These are phyloP conservation scores for Tamandua tetradactyla DNA, from an alignment of 2,797 vertebrate genomes.

Conservation along the genomic window DNA sequence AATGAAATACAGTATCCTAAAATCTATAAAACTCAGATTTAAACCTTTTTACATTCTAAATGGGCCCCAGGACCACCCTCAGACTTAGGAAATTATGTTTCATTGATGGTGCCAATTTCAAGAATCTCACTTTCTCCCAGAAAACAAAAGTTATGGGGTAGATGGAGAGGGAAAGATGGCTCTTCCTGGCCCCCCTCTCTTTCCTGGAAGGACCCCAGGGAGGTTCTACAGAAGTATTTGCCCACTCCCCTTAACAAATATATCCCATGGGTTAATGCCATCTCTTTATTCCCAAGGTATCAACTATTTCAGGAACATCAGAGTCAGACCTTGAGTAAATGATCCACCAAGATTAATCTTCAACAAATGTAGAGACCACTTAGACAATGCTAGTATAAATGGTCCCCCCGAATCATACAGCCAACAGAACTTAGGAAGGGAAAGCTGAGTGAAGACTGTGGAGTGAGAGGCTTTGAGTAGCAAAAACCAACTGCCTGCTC, in stretches of 20 bases:
- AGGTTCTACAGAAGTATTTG: background rate
- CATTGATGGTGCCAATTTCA: background rate
- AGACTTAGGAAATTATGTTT: background rate
- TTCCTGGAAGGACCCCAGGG: slow-evolving; percentile 1
- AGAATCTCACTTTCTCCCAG: background rate
- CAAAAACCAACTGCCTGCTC: background rate
- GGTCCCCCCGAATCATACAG: background rate
- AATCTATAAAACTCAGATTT: slow-evolving; percentile 65
- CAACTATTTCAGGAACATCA: slow-evolving; percentile 49
- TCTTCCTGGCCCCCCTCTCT: background rate
- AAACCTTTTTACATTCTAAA: background rate
- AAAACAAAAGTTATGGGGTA: background rate
- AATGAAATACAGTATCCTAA: slow-evolving; percentile 58
- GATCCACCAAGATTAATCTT: slow-evolving; percentile 33
- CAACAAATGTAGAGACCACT: background rate
- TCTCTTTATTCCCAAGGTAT: slow-evolving; percentile 26
- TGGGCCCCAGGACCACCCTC: background rate
- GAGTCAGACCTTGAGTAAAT: slow-evolving; percentile 51
- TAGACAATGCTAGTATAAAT: slow-evolving; percentile 28
- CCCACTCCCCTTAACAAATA: slow-evolving; percentile 50
- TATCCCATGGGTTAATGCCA: background rate
- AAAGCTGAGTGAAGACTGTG: background rate
- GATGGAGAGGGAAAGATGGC: background rate
- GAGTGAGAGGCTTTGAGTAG: slow-evolving; percentile 32
- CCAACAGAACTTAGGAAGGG: slow-evolving; percentile 33